phyloP scores from a whole-genome alignment of 2,113 vertebrate species.

The Poicephalus meyeri region DNA sequence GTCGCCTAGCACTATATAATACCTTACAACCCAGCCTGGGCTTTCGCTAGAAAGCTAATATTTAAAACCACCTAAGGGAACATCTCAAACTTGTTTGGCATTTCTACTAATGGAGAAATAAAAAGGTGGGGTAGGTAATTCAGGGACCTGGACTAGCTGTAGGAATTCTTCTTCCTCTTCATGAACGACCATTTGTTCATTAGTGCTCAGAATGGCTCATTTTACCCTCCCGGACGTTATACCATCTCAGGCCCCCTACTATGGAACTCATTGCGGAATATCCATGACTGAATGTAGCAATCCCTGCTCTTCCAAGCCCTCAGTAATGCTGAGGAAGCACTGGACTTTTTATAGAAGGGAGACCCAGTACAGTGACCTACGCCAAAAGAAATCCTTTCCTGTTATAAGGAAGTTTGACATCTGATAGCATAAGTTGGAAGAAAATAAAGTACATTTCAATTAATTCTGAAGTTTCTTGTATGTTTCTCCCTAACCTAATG shows the following conservation, averaged over 20 bases:
- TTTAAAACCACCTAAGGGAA: conserved; percentile 14
- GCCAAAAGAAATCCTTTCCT: neutral
- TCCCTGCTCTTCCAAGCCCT: neutral
- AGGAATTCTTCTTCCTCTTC: neutral
- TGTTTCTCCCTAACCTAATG: neutral
- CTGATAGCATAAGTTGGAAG: neutral
- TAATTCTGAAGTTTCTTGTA: neutral
- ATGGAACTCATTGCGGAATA: rapidly evolving
- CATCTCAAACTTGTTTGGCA: neutral
- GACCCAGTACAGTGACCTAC: neutral
- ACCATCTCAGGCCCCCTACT: neutral
- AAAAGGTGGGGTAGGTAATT: neutral
- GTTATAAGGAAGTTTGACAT: neutral
- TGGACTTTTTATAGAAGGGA: neutral
- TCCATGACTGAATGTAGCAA: neutral
- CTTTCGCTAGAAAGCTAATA: neutral
- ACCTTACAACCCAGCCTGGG: neutral
- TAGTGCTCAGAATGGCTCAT: neutral
- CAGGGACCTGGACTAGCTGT: neutral
- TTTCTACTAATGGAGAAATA: neutral
- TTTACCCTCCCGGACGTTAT: neutral
- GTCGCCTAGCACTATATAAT: neutral
- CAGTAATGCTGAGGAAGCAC: neutral
- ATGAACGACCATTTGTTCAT: neutral
- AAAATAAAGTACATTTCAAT: neutral